Conservation (phyloP, 92 coral and sea anemone genomes). For the Epizoanthus ramosus region DNA sequence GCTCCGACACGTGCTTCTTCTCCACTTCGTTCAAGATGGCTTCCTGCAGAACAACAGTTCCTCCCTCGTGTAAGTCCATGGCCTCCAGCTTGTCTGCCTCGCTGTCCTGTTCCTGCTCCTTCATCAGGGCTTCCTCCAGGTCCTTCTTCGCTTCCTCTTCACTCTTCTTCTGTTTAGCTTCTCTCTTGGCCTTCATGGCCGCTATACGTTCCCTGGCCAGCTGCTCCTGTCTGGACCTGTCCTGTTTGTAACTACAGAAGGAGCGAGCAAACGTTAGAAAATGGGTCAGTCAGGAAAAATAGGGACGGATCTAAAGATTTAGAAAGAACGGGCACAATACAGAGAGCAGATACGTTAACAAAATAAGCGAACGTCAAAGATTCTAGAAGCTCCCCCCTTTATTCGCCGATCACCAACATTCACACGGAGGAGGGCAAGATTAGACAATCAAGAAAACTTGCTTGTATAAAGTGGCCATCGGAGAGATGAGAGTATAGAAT, state of each 20-base stretch:
- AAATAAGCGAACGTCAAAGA: not conserved
- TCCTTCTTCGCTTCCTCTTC: constrained; percentile 76
- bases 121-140: constrained; percentile 64
- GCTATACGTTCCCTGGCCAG: constrained; percentile 96
- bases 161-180: constrained; percentile 51
- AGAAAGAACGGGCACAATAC: not conserved
- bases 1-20: constrained; percentile 89
- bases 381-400: too few species aligned
- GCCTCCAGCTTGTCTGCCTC: constrained; percentile 78
- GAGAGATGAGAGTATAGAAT: too few species aligned
- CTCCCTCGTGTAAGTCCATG: constrained; percentile 86
- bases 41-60: constrained; percentile 80
- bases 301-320: too few species aligned
- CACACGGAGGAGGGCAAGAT: too few species aligned
- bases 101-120: constrained; percentile 75
- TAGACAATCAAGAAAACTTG: too few species aligned
- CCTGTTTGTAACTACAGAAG: constrained; percentile 75
- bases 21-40: constrained; percentile 91
- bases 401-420: too few species aligned
- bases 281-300: not conserved
- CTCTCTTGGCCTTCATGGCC: constrained; percentile 88
- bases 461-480: too few species aligned
- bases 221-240: constrained; percentile 93
- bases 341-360: too few species aligned
- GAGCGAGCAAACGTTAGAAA: not conserved